Evolutionary conservation across 2,113 vertebrate genomes (phyloP), one percentile per base, ranked within the genome.

Genomic region (Progne subis): DNA sequence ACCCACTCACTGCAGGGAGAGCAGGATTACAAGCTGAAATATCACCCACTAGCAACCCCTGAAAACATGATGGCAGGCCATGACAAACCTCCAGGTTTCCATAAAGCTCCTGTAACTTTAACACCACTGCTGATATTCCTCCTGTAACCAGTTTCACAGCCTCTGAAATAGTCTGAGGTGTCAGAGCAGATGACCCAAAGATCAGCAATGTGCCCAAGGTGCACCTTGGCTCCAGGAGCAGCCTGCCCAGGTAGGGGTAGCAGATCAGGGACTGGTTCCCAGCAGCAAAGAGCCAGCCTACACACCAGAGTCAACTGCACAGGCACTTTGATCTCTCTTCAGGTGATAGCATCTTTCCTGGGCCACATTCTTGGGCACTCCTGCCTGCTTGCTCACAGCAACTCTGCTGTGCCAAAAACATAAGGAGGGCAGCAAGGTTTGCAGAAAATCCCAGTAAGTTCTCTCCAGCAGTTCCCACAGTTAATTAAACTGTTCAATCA

Each of bases 401-500:
- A 17, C 41, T 64, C 72, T 26, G 59, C 82, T 32, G 43, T 2
- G 3, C 47, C 3, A 3, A 44, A 65, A 41, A 20, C 57, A 78
- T 5, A 37, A 65, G 39, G 79, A 56, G 56, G 68, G 37, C 50
- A 90, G 74, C 1, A 1, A 57, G 41, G 91, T 19, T 57, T 37
- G 78, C 65, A 90, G 63, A 87, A 97, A 96, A 95, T 49, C 82
- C 74, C 63, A 21, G 16, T 17, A 47, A 94, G 50, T 77, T 89
- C 60, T 75, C 79, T 57, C 55, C 75, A 69, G 64, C 57, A 65
- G 68, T 60, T 95, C 90, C 56, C 60, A 80, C 75, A 94, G 55
- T 91, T 84, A 84, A 95, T 95, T 90, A 80, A 77, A 53, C 55
- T 59, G 84, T 41, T 93, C 64, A 69, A 60, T 68, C 92, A 88